Evolutionary conservation across 1,140 invertebrate species (phyloP), one percentile per base, ranked within the genome.

Genomic region (Arctopsyche grandis): DNA sequence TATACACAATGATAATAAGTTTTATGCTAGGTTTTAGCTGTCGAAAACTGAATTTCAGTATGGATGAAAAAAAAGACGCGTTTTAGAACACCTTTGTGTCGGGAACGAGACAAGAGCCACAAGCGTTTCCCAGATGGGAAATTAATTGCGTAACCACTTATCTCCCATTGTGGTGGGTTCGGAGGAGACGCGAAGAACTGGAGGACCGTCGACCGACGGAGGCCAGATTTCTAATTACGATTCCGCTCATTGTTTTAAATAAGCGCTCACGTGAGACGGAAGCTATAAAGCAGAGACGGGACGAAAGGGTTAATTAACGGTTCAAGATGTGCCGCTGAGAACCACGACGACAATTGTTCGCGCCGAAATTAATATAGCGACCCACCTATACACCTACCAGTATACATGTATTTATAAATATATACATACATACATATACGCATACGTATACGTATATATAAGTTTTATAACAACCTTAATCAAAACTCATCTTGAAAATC

Each of bases 201-300:
- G 16, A 48, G 24, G 16, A 73, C 58, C 26, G 26, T 38, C 29
- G 5, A 74, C 69, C 26, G 58, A 43, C 21, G 44, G 29, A 16
- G 66, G 60, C 76, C 70, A 81, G 80, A 81, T 81, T 77, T 78
- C 76, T 81, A 81, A 81, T 81, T 81, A 81, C 80, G 80, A 81
- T 81, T 81, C 77, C 80, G 75, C 75, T 81, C 80, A 81, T 81
- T 81, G 80, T 81, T 81, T 81, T 75, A 81, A 81, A 81, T 81
- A 81, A 78, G 74, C 80, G 75, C 43, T 78, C 80, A 81, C 80
- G 80, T 81, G 76, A 78, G 71, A 78, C 44, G 77, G 73, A 81
- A 75, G 76, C 52, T 44, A 48, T 78, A 71, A 78, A 69, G 14
- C 58, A 76, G 26, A 19, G 75, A 78, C 38, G 52, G 69, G 38